A percentile compares a stretch with the other conserved stretches of the same genome.
phyloP scores from a whole-genome alignment of 2,113 vertebrate genomes.

The Oryzias curvinotus region DNA sequence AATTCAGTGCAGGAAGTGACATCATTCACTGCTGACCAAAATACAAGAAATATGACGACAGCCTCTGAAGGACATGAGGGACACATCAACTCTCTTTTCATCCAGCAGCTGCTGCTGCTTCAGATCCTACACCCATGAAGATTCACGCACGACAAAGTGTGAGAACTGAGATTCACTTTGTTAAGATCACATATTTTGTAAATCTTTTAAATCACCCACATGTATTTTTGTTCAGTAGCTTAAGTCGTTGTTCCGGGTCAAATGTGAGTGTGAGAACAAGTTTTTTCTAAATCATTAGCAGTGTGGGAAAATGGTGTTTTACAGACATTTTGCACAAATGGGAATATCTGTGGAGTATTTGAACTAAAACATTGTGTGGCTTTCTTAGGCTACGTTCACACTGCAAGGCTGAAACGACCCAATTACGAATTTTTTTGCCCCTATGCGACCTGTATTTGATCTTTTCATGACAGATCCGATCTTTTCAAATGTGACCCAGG shows the following conservation, averaged over 20 bases:
- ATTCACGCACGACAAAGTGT: slow-evolving; percentile 16
- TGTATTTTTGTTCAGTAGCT: slow-evolving; percentile 15
- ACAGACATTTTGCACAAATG: not conserved
- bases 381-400: too few relatives aligned
- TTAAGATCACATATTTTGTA: slow-evolving; percentile 35
- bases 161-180: slow-evolving; percentile 24
- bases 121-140: slow-evolving; percentile 38
- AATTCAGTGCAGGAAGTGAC: slow-evolving; percentile 70
- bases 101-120: slow-evolving; percentile 54
- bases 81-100: slow-evolving; percentile 43
- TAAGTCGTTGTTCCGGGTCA: slow-evolving; percentile 1
- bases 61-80: slow-evolving; percentile 55
- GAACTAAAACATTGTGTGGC: too few relatives aligned
- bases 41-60: slow-evolving; percentile 72
- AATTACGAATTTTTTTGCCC: too few relatives aligned
- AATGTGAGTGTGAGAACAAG: slow-evolving; percentile 3
- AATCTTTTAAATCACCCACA: slow-evolving; percentile 13
- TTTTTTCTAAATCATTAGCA: slow-evolving; percentile 18
- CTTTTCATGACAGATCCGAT: too few relatives aligned
- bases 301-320: slow-evolving; percentile 12
- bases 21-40: slow-evolving; percentile 62
- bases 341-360: too few relatives aligned
- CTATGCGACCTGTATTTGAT: too few relatives aligned
- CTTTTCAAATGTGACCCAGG: too few relatives aligned
- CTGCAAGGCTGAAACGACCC: too few relatives aligned